Evolutionary conservation across 1,140 invertebrate genomes (phyloP).

Genomic region (Globodera rostochiensis): DNA sequence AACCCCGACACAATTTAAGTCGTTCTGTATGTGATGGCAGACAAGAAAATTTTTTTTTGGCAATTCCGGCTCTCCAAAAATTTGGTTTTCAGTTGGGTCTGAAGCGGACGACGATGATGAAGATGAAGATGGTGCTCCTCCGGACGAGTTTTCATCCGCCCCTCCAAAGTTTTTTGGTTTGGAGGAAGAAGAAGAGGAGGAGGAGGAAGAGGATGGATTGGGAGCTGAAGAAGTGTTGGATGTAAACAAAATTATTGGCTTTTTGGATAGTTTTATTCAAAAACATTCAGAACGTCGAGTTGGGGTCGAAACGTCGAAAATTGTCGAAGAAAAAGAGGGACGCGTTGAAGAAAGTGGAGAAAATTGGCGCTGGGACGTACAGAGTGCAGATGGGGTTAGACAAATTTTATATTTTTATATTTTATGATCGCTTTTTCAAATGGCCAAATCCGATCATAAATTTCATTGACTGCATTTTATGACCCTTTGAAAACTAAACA

Average conservation of each 20-base stretch:
- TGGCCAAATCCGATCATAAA: too few relatives aligned
- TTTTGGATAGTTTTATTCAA: not conserved
- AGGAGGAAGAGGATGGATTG: not conserved
- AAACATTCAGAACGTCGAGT: not conserved
- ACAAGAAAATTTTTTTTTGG: not conserved
- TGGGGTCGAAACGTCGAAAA: not conserved
- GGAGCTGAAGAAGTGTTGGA: not conserved
- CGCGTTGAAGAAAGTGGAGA: constrained; percentile 20
- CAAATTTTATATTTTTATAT: too few relatives aligned
- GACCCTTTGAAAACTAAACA: too few relatives aligned
- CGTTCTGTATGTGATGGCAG: not conserved
- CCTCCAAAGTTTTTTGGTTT: constrained; percentile 8
- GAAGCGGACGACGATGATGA: not conserved
- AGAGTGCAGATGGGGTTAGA: constrained; percentile 28
- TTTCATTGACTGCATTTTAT: too few relatives aligned
- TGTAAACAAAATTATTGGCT: not conserved
- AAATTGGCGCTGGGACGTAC: constrained; percentile 30
- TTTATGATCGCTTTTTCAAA: too few relatives aligned
- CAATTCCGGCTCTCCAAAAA: not conserved
- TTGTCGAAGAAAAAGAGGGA: constrained; percentile 35
- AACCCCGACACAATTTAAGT: not conserved
- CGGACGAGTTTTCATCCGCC: constrained; percentile 23
- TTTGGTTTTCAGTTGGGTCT: not conserved
- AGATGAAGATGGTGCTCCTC: constrained; percentile 33
- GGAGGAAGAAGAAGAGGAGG: not conserved